A percentile compares a stretch with the other conserved stretches of the same genome.
phyloP scores from a whole-genome alignment of 2,797 vertebrate species.

The Myotis vivesi region DNA sequence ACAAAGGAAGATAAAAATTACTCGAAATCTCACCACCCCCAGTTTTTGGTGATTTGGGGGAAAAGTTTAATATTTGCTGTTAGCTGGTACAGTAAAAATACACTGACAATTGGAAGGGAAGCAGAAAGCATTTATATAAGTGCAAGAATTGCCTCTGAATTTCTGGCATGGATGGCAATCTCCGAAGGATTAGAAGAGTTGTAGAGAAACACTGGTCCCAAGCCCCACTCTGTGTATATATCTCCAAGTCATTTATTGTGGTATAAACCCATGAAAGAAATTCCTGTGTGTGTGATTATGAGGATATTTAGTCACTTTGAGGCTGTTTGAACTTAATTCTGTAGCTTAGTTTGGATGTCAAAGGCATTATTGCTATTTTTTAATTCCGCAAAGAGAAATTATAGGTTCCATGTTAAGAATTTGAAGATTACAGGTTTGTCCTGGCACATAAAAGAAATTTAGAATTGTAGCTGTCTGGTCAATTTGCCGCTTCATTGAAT shows the following conservation, averaged over 20 bases:
- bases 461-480: slow-evolving; percentile 17
- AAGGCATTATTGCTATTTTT: background rate
- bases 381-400: slow-evolving; percentile 23
- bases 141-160: background rate
- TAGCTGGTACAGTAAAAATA: background rate
- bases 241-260: slow-evolving; percentile 25
- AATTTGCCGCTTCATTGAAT: slow-evolving; percentile 33
- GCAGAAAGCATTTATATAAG: background rate
- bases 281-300: slow-evolving; percentile 19
- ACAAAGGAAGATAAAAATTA: slow-evolving; percentile 26
- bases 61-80: slow-evolving; percentile 1
- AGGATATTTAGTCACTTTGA: background rate
- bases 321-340: slow-evolving; percentile 11
- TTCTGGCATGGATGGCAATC: background rate
- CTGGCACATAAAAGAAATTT: slow-evolving; percentile 3
- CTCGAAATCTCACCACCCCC: background rate
- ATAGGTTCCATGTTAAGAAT: slow-evolving; percentile 11
- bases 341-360: slow-evolving; percentile 24
- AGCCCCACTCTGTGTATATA: background rate
- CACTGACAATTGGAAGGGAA: background rate
- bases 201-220: background rate
- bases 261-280: slow-evolving; percentile 37
- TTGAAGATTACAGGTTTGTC: slow-evolving; percentile 35
- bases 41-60: slow-evolving; percentile 9
- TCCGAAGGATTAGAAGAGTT: background rate